Evolutionary conservation across 2,797 vertebrate species (phyloP).

Genomic region (Galagoides demidoff): DNA sequence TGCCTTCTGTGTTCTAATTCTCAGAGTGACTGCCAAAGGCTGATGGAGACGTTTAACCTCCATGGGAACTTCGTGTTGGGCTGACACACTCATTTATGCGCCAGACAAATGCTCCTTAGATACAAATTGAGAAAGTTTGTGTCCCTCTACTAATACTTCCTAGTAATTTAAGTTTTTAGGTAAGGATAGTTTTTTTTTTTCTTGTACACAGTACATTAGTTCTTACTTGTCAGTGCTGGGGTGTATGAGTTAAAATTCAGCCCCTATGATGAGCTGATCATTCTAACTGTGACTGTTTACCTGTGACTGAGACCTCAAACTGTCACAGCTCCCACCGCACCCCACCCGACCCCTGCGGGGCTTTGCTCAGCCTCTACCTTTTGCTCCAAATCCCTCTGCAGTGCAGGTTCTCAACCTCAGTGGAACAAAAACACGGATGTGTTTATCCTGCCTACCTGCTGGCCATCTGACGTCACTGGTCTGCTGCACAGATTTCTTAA

Average conservation of each 20-base stretch:
- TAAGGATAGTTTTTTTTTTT: not conserved
- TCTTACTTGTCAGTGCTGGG: not conserved
- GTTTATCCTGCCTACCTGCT: not conserved
- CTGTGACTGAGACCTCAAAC: not conserved
- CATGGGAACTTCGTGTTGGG: not conserved
- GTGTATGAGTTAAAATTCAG: not conserved
- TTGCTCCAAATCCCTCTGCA: not conserved
- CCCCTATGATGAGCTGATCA: not conserved
- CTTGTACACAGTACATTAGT: not conserved
- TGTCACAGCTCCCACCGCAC: not conserved
- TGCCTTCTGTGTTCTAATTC: not conserved
- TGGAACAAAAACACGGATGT: not conserved
- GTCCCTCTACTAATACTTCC: not conserved
- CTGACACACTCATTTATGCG: not conserved
- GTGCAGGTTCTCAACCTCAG: not conserved
- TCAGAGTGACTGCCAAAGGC: not conserved
- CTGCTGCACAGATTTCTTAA: not conserved
- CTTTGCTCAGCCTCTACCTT: not conserved
- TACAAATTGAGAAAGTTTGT: not conserved
- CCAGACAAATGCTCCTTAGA: not conserved
- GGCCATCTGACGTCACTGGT: not conserved
- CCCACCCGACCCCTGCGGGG: fast-evolving
- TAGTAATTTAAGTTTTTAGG: not conserved
- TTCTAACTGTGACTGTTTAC: not conserved
- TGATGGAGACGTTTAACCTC: not conserved